Base-by-base conservation (phyloP, 30 jellyfish, hydroid and myxozoan genomes). In the Mastigias papua region DNA sequence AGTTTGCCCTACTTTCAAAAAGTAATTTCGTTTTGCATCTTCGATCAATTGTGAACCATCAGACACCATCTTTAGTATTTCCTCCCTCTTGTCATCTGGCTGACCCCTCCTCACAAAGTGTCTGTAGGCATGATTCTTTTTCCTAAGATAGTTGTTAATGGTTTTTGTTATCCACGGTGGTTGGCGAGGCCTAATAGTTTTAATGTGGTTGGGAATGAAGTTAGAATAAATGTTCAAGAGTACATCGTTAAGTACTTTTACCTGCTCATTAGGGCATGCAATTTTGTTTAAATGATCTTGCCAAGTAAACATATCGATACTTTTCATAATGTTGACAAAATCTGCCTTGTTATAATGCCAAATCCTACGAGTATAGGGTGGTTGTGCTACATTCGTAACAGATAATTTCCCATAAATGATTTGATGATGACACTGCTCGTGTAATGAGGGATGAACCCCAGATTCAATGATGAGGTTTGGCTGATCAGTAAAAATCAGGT, bases 351-450 rank as follows among this genome's bases (percentile, higher is more conserved):
- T 75, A 81, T 65, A 81, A 48, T 81, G 33, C 91, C 91, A 81
- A 48, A 81, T 46, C 91, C 91, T 81, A 67, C 64, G 91, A 60
- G 62, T 81, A 50, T 81, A 81, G 84, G 83, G 82, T 32, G 84
- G 91, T 81, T 57, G 74, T 37, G 62, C 66, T 64, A 69, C 84
- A 48, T 81, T 65, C 60, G 75, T 23, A 37, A 69, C 75, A 32
- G 91, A 66, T 67, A 81, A 51, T 68, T 69, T 67, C 60, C 84
- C 84, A 67, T 81, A 48, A 58, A 67, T 27, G 32, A 81, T 81
- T 81, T 81, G 91, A 50, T 81, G 83, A 81, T 69, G 91, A 49
- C 91, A 81, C 91, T 81, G 91, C 33, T 81, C 93, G 33, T 84
- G 93, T 37, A 81, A 58, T 22, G 80, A 79, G 29, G 69, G 92